phyloP scores from a whole-genome alignment of 1,140 invertebrate species.

The Pissodes strobi region DNA sequence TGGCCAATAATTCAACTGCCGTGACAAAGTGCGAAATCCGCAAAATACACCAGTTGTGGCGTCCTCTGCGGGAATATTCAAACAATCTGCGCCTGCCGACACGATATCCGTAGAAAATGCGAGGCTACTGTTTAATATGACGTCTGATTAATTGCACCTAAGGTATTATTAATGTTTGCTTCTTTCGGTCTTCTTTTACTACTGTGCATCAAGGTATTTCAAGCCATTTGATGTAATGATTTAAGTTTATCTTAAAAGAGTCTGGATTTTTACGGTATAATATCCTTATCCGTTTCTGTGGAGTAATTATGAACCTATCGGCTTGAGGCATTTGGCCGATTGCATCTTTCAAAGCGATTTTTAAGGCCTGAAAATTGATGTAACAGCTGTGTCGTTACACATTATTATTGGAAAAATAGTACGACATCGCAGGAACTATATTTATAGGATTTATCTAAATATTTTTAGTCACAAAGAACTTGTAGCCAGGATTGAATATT shows the following conservation, averaged over 20 bases:
- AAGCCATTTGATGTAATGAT: conserved; percentile 32
- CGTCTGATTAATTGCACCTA: conserved; percentile 49
- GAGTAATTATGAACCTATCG: conserved; percentile 5
- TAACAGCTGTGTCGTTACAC: no score
- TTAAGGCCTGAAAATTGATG: not conserved
- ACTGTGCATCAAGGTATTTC: conserved; percentile 38
- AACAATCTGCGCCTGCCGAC: conserved; percentile 39
- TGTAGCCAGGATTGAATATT: no score
- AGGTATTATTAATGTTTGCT: conserved; percentile 48
- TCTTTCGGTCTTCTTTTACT: conserved; percentile 43
- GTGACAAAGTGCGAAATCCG: conserved; percentile 37
- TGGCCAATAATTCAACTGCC: conserved; percentile 29
- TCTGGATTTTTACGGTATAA: conserved; percentile 8
- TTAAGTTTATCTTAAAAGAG: conserved; percentile 10
- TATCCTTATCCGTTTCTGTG: conserved; percentile 17
- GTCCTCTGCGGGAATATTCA: conserved; percentile 36
- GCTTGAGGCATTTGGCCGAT: not conserved
- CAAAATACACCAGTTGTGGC: conserved; percentile 31
- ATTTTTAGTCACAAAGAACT: no score
- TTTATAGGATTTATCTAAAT: no score
- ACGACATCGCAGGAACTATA: no score
- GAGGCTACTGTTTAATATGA: conserved; percentile 51
- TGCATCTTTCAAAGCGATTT: not conserved
- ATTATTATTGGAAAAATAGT: no score
- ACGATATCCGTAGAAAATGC: conserved; percentile 46